Base-by-base conservation (phyloP, 2,888 invertebrate genomes). In the Rhorus exstirpatorius region DNA sequence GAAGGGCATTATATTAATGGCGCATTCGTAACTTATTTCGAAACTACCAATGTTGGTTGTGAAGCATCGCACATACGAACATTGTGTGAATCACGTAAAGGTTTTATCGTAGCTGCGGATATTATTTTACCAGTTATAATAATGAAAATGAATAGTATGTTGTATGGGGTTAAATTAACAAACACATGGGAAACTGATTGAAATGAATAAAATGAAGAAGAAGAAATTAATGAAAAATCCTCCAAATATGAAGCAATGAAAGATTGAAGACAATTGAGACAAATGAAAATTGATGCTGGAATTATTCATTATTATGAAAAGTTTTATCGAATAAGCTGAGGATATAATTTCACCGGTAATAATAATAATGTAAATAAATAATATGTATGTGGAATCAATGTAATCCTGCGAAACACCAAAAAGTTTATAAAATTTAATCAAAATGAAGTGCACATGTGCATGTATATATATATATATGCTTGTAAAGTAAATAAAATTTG, bases 371-470 rank as follows among this genome's bases (percentile, higher is more conserved):
- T 4, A 46, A 46, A 14, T n/a, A 46, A 46, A 14, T n/a, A 46
- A 14, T 46, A 49, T 49, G 49, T 49, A 49, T 49, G 49, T 49
- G 10, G 19, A 49, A 49, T 49, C 19, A 49, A 49, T 17, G 17
- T 6, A 49, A 19, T 49, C 19, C 49, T 49, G 7, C 49, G 49
- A 49, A 12, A 49, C 3, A 49, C 17, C 19, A 6, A 49, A 49
- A 14, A 49, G 49, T 49, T 49, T 49, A 19, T 10, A 1, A 49
- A 19, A 49, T 49, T 14, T 49, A 19, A 49, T 31, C 6, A 31
- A 31, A 31, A 31, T 31, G 2, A 31, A 31, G 31, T 31, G 31
- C 31, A 31, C 31, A 31, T 31, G 31, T 31, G 31, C 6, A 31
- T 31, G 31, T 31, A 31, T 31, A 31, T 31, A 31, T 31, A 31